phyloP scores from a whole-genome alignment of 2,113 vertebrate species.

The Bubo bubo region DNA sequence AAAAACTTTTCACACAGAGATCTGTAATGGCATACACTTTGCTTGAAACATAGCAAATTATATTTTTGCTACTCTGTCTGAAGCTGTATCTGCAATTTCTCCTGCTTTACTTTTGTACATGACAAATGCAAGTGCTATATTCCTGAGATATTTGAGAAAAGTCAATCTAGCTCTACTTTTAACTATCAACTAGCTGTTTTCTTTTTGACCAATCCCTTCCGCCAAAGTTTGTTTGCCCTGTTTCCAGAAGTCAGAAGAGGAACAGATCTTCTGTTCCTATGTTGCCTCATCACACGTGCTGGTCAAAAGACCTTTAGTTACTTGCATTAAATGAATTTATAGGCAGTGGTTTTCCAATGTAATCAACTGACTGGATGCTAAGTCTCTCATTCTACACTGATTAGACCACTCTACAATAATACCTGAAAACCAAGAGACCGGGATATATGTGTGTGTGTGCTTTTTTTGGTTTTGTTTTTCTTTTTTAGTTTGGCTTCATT shows the following conservation, averaged over 20 bases:
- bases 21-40: not conserved
- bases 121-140: not conserved
- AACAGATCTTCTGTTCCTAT: not conserved
- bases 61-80: not conserved
- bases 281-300: accelerated
- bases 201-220: not conserved
- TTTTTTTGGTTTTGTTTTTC: not conserved
- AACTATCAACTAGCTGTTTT: not conserved
- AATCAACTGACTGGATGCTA: not conserved
- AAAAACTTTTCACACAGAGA: not conserved
- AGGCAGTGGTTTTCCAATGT: not conserved
- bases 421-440: not conserved
- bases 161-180: not conserved
- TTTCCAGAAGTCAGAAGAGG: not conserved
- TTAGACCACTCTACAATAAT: not conserved
- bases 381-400: not conserved
- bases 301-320: not conserved
- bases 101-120: not conserved
- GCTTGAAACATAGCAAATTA: not conserved
- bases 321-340: not conserved
- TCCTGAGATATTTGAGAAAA: not conserved
- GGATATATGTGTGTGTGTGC: no score
- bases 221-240: not conserved
- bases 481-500: not conserved
- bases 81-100: not conserved